Evolutionary conservation across 1,140 invertebrate species (phyloP), one percentile per base, ranked within the genome.

Genomic region (Trichonephila inaurata): DNA sequence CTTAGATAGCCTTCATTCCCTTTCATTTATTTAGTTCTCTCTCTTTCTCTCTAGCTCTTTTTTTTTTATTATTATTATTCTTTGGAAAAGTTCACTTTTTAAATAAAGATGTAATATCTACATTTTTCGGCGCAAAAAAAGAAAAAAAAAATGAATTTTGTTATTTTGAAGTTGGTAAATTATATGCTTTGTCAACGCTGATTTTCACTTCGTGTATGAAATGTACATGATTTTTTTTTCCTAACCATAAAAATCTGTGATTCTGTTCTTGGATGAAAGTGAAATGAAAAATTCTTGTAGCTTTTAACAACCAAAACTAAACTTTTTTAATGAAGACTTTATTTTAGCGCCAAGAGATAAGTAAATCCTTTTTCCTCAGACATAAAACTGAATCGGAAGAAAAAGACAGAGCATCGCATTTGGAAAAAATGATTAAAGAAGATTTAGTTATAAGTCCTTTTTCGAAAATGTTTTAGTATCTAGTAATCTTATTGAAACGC

Each of bases 1-100:
- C 51, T 86, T 28, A 62, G 83, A 92, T 87, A 86, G 91, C 85
- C 82, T 87, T 92, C 91, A 72, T 87, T 92, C 40, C 14, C 66
- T 77, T 72, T 88, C 62, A 19, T 44, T 69, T 64, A 28, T 60
- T 44, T 16, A 19, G n/a, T 24, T 61, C 62, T 64, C 33, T 91
- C 82, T 24, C 28, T 85, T 40, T 16, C 33, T 18, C 69, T 89
- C n/a, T 40, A 19, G 51, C 12, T 69, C 44, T 24, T 28, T 44
- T 24, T 28, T 44, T n/a, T 69, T 24, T 21, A n/a, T 66, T 66
- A 64, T 12, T 18, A 64, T 12, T 18, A 51, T 64, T 51, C 82
- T 18, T 85, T 5, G 21, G 51, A 51, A 28, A 85, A 58, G n/a
- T 58, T 18, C 19, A 85, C 21, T 61, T 85, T 58, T 85, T 60